Base-by-base conservation (phyloP, 2,113 vertebrate genomes). In the Hepsetus odoe region DNA sequence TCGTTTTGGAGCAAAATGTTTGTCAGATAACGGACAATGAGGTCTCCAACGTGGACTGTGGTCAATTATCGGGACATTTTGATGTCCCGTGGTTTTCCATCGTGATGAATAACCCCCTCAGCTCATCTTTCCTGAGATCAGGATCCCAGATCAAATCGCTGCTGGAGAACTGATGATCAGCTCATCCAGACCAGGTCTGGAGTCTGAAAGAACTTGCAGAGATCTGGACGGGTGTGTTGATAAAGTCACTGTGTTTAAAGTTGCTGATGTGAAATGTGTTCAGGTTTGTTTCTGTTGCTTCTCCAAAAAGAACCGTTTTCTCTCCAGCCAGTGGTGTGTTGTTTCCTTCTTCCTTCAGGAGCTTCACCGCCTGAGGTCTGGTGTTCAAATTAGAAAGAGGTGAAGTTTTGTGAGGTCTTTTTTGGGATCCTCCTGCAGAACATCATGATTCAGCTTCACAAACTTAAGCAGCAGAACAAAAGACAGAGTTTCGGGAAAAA, bases 211-310 rank as follows among this genome's bases (percentile, higher is more conserved):
- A 46, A 13, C 22, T 3, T 16, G 16, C 22, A 18, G 10, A 33
- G 12, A 6, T 16, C 14, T 6, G 1, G 5, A 49, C 5, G 46
- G 4, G 18, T n/a, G 22, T 14, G 12, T 24, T 49, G 42, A 14
- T 49, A 4, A 14, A 2, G 12, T 28, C 13, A 1, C 46, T n/a
- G 28, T 40, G 53, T 28, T 40, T 18, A 4, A 26, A 18, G 13
- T 42, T 49, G 9, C 24, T 18, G 2, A 13, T 76, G 46, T 76
- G 62, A 53, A 40, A 76, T 55, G 32, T 55, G 74, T 35, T 76
- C 10, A 30, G 49, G 9, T 53, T 59, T 56, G 74, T n/a, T 67
- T 76, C 62, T 55, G 62, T 66, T 22, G 30, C 0, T 5, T 5
- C 22, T 59, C 9, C 4, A 16, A 30, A 61, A 14, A 32, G 18